Percentiles rank a stretch among this genome's conserved stretches.
Conservation (phyloP, 2,113 vertebrate species). For the Globicephala melas region DNA sequence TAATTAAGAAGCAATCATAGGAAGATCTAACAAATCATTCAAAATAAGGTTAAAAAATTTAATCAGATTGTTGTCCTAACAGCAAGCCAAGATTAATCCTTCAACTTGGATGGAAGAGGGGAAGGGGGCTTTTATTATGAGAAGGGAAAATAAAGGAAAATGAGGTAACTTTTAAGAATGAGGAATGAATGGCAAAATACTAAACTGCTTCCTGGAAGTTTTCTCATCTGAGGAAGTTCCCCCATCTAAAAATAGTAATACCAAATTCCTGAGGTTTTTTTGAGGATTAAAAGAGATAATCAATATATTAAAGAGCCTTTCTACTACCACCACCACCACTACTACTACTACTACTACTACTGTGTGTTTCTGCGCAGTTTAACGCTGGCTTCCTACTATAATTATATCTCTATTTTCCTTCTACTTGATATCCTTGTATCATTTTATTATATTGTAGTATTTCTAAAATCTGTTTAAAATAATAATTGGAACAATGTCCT, state of each 20-base stretch:
- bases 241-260: background rate
- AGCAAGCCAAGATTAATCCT: background rate
- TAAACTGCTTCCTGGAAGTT: background rate
- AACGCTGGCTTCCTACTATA: background rate
- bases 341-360: background rate
- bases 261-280: background rate
- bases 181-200: background rate
- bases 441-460: background rate
- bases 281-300: background rate
- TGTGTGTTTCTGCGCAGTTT: background rate
- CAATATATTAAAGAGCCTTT: background rate
- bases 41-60: background rate
- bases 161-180: background rate
- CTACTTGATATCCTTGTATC: background rate
- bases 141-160: background rate
- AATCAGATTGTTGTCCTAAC: background rate
- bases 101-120: background rate
- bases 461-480: background rate
- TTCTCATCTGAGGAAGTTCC: background rate
- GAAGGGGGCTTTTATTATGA: background rate
- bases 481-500: background rate
- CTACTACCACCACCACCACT: background rate
- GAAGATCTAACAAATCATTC: background rate
- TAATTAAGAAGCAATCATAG: background rate
- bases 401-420: background rate